Base-by-base conservation (phyloP, 2,113 vertebrate genomes). In the Sinocyclocheilus grahami region DNA sequence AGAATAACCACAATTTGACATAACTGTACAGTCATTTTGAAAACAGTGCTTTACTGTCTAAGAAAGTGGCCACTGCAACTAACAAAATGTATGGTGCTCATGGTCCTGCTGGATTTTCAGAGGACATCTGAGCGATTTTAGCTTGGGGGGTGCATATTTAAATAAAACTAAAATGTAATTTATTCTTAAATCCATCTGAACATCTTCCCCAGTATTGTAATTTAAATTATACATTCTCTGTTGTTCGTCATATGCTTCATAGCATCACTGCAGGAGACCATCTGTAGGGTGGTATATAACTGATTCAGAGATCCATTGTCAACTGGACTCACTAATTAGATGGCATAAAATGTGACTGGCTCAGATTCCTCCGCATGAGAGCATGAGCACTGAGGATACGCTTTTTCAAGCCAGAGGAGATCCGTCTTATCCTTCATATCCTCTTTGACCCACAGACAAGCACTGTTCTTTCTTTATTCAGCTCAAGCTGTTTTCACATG, bases 21-120 rank as follows among this genome's bases (percentile, higher is more conserved):
- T 95, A 95, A 95, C 94, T 94, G 93, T 92, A 92, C 90, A 90
- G 92, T 93, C 82, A 90, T 92, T 94, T 93, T 86, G 89, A 84
- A 92, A 92, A 92, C 85, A 88, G 82, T 85, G 91, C 86, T 90
- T 91, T 90, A 90, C 91, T 91, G 92, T 91, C 92, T 90, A 90
- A 90, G 91, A 92, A 93, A 91, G 90, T 80, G 60, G 18, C 77
- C 33, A 85, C 88, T 83, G 78, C 48, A 87, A 91, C 81, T 53
- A 58, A 77, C 33, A n/a, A 39, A 60, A 39, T 33, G 7, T n/a
- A 39, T 69, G 42, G 12, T 67, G 58, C 42, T 75, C 30, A 76
- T 75, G 33, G 33, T 77, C 11, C 55, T 42, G 30, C 85, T 37
- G 58, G 33, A 12, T 74, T 69, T 78, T 39, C 3, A 30, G 27